Evolutionary conservation across 2,113 vertebrate species (phyloP), one percentile per base, ranked within the genome.

Genomic region (Haemorhous mexicanus): DNA sequence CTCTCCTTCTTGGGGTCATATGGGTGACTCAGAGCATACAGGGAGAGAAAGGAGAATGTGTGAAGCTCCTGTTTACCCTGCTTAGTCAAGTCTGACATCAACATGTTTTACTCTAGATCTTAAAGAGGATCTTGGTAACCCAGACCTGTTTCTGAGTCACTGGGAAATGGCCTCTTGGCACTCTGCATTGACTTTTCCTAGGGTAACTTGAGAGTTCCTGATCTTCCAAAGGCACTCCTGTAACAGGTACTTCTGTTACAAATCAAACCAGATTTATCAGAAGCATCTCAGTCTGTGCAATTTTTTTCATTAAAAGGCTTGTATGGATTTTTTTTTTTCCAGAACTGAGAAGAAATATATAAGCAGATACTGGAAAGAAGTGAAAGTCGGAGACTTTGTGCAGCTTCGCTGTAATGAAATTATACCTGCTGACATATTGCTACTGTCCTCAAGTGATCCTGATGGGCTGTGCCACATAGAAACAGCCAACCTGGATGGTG

Each of bases 401-500:
- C 98, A 97, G 63, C 98, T 99, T 63, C 98, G 98, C 44, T 99
- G 99, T 80, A 99, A 99, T 30, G 99, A 99, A 97, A 99, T 99
- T 97, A 98, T 99, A 68, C 99, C 99, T 1, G 99, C 99, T 2
- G 99, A 99, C 67, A 98, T 99, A 46, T 87, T 99, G 89, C 98
- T 99, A 92, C 98, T 99, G 26, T 99, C 98, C 90, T 99, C 99
- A 95, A 99, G 99, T 24, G 99, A 99, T 97, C 99, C 99, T 0
- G 99, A 99, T 69, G 98, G 99, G 18, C 98, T 99, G 73, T 99
- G 99, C 96, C 99, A 99, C 96, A 99, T 99, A 8, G 99, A 99
- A 98, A 99, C 99, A 1, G 99, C 99, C 97, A 99, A 99, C 46
- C 98, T 99, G 98, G 99, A 99, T 32, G 99, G 99, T 30, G 99